phyloP scores from a whole-genome alignment of 2,888 invertebrate species.

The Xestia c-nigrum region DNA sequence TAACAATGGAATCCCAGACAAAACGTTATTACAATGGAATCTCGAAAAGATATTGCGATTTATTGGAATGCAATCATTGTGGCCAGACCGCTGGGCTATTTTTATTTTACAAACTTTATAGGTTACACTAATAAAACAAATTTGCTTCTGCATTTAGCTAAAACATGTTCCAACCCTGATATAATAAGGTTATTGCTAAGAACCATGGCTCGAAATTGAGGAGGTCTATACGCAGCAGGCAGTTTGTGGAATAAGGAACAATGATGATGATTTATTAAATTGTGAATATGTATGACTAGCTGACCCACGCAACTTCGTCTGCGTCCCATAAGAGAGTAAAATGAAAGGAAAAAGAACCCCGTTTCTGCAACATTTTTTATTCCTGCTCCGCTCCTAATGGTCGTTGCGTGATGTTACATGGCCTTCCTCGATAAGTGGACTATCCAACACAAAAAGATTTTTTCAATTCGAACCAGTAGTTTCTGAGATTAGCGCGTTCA shows the following conservation, averaged over 20 bases:
- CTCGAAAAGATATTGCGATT: not conserved
- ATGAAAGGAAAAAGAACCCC: too few relatives aligned
- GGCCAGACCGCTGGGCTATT: not conserved
- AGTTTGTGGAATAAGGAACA: not conserved
- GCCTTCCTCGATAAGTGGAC: too few relatives aligned
- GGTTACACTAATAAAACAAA: not conserved
- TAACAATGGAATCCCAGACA: not conserved
- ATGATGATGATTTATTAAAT: not conserved
- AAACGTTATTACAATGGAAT: not conserved
- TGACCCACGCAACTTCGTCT: too few relatives aligned
- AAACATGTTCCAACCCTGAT: not conserved
- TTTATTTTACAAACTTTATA: not conserved
- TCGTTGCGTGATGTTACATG: too few relatives aligned
- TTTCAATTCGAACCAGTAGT: too few relatives aligned
- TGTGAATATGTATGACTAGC: not conserved
- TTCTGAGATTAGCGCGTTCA: too few relatives aligned
- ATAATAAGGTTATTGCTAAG: not conserved
- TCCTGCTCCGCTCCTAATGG: too few relatives aligned
- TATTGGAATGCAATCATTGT: constrained; percentile 3
- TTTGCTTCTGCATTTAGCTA: not conserved
- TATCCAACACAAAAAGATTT: too few relatives aligned
- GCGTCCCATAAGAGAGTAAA: too few relatives aligned
- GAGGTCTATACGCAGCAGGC: not conserved
- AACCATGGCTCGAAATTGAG: not conserved
- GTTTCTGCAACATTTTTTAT: too few relatives aligned